Evolutionary conservation across 2,888 invertebrate genomes (phyloP), one percentile per base, ranked within the genome.

Genomic region (Phorcus lineatus): DNA sequence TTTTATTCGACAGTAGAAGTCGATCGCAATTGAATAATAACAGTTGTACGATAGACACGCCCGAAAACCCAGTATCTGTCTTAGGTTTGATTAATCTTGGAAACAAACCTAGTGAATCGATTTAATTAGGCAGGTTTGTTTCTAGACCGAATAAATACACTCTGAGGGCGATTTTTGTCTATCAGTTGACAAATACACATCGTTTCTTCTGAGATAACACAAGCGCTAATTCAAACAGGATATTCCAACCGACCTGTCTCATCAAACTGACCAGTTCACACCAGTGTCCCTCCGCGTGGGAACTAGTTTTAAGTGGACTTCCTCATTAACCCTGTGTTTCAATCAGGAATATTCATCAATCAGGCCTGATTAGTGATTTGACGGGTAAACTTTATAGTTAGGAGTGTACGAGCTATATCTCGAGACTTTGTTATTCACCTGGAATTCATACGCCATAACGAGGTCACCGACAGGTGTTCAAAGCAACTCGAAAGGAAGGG

Each of bases 391-490:
- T 24, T 13, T 13, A 24, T 28, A 28, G n/a, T 16, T 16, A 24
- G 28, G 62, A 62, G 24, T 62, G 62, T 62, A 13, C 24, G 47
- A 47, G 47, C 24, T 62, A 28, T 28, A 24, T 28, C 28, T 24
- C 24, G 6, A 28, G 24, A 28, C 9, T 28, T 62, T 24, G 28
- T 11, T 9, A 62, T 28, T 62, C 28, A 62, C 62, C 62, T 62
- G 62, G 11, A 28, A 28, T 62, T 62, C 22, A 24, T 24, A 28
- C 62, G 28, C 28, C 24, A 3, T 7, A 62, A 16, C 11, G 28
- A 62, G 62, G 62, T 62, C 62, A 62, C 62, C 24, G 28, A 28
- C 62, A 62, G 62, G 62, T 62, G 62, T 62, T 24, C 62, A 62
- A 22, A 24, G 22, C 28, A 16, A 16, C 13, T 22, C 24, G 3